Evolutionary conservation across 2,888 invertebrate species (phyloP).

Genomic region (Piscicola geometra): DNA sequence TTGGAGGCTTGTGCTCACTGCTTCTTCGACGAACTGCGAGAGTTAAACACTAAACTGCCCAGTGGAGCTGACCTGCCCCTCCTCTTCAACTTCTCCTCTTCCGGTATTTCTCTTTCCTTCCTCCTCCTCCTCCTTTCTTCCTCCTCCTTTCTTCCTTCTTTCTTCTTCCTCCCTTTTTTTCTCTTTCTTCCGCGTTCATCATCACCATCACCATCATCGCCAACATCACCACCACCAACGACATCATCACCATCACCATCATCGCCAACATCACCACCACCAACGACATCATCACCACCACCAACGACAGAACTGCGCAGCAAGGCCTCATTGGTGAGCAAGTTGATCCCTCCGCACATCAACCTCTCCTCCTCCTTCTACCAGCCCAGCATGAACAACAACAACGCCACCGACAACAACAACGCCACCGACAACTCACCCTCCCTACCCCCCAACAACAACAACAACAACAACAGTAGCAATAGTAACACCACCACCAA

Average conservation of each 20-base stretch:
- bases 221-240: too few species aligned
- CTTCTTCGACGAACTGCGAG: conserved; percentile 92
- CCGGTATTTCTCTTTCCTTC: conserved; percentile 60
- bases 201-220: not conserved
- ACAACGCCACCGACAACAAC: conserved; percentile 11
- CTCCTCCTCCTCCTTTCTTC: conserved; percentile 3
- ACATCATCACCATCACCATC: too few species aligned
- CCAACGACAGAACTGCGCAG: conserved; percentile 72
- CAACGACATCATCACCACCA: not conserved
- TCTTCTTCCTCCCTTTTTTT: not conserved
- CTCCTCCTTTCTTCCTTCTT: not conserved
- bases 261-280: too few species aligned
- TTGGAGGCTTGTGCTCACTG: conserved; percentile 95
- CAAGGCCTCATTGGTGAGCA: conserved; percentile 80
- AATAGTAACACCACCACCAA: conserved; percentile 3
- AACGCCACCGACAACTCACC: not conserved
- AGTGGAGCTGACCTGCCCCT: conserved; percentile 89
- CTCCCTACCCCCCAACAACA: not conserved
- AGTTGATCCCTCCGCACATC: conserved; percentile 73
- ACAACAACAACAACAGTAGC: conserved; percentile 1
- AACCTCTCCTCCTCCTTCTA: conserved; percentile 4
- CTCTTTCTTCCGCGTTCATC: not conserved
- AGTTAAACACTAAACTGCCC: conserved; percentile 83
- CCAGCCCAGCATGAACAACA: not conserved
- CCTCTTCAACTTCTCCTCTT: conserved; percentile 92